These are phyloP conservation scores for Sakesphorus luctuosus DNA, from an alignment of 2,113 vertebrate genomes.

Conservation along the genomic window DNA sequence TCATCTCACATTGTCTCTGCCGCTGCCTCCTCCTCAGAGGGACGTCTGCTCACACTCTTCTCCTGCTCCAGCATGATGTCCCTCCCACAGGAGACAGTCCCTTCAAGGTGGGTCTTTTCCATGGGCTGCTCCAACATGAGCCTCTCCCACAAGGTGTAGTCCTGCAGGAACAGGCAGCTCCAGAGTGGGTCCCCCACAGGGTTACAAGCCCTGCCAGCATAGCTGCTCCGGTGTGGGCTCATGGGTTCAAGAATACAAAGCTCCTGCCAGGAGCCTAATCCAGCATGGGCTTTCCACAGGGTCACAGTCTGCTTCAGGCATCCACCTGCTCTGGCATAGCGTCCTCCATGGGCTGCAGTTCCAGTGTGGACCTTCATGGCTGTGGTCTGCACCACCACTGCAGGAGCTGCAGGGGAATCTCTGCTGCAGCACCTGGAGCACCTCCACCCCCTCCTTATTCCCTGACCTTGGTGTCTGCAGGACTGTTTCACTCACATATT, in stretches of 20 bases:
- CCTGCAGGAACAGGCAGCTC: background rate
- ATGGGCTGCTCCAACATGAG: no score
- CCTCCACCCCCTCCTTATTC: background rate
- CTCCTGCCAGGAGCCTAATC: background rate
- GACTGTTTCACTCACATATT: background rate
- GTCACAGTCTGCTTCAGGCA: background rate
- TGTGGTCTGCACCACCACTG: background rate
- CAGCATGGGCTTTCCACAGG: background rate
- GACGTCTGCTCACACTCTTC: background rate
- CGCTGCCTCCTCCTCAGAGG: background rate
- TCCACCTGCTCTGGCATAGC: background rate
- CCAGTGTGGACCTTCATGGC: background rate
- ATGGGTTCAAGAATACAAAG: background rate
- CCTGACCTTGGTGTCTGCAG: background rate
- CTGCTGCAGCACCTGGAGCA: background rate
- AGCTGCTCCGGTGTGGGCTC: background rate
- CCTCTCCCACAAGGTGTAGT: background rate
- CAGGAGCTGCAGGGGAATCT: background rate
- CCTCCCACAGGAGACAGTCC: background rate
- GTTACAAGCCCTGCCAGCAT: background rate
- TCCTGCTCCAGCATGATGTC: background rate
- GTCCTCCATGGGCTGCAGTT: background rate
- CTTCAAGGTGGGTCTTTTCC: background rate
- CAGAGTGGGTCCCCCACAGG: fast-evolving
- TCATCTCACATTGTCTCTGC: background rate